Evolutionary conservation across 2,888 invertebrate genomes (phyloP), one percentile per base, ranked within the genome.

Genomic region (Hedychridium roseum): DNA sequence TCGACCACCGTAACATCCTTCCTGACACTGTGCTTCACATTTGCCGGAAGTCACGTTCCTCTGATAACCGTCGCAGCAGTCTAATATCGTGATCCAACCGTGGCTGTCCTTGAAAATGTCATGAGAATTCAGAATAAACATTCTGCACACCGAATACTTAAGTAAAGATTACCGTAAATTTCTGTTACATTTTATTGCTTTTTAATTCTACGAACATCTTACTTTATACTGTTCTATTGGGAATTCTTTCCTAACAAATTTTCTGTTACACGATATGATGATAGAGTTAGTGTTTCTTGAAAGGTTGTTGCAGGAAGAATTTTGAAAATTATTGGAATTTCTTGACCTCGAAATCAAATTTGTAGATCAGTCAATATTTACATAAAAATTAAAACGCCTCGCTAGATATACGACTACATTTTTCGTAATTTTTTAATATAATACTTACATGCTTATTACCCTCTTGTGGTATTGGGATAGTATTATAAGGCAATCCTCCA

Each of bases 31-130:
- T 0, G 87, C 85, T 31, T 85, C 84, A 68, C 88, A 89, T 40
- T 82, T 80, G 2, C 80, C 83, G 61, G 59, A 64, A 0, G 48
- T 57, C 21, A 81, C 79, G 72, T 87, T 86, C 7, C 85, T 83
- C 50, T 82, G 80, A 76, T 87, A 91, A 11, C 90, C 91, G 0
- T 84, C 82, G 70, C 91, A 91, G 70, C 91, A 91, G 16, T 86
- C 82, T 31, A 74, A 17, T n/a, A 78, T 62, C 1, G 74, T 71
- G 36, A 78, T 64, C 65, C 64, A 69, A 17, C 64, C 68, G 2
- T 51, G 51, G 11, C n/a, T n/a, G n/a, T n/a, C n/a, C n/a, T n/a
- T n/a, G n/a, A n/a, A n/a, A n/a, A n/a, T n/a, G 4, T 23, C 11
- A 14, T 2, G 14, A n/a, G n/a, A n/a, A n/a, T n/a, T n/a, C n/a